A percentile compares a stretch with the other conserved stretches of the same genome.
phyloP scores from a whole-genome alignment of 30 jellyfish, hydroid and myxozoan species.

The Euphysa ruthae region DNA sequence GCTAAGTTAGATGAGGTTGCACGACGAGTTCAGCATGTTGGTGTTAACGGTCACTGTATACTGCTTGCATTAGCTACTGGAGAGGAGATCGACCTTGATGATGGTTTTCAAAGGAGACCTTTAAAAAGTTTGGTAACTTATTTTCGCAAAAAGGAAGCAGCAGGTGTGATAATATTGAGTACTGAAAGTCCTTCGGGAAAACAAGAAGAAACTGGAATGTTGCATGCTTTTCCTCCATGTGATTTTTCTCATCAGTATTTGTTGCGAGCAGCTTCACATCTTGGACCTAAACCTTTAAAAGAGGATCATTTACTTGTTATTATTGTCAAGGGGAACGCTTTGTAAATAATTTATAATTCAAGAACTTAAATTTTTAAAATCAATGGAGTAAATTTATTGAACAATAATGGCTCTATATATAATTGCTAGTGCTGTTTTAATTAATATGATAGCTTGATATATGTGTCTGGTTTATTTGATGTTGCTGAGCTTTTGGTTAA shows the following conservation, averaged over 20 bases:
- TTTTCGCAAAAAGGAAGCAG: constrained; percentile 90
- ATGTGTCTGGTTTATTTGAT: too few species aligned
- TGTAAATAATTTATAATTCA: too few species aligned
- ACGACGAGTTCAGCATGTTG: constrained; percentile 91
- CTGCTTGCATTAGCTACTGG: constrained; percentile 85
- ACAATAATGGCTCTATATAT: too few species aligned
- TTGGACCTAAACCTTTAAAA: constrained; percentile 85
- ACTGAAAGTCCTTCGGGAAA: constrained; percentile 42
- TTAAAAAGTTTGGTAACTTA: constrained; percentile 89
- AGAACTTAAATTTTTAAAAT: too few species aligned
- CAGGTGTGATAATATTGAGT: constrained; percentile 86
- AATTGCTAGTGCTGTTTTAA: too few species aligned
- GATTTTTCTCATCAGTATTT: constrained; percentile 92
- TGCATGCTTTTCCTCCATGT: constrained; percentile 99
- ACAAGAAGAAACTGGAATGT: constrained; percentile 89
- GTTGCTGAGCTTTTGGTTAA: too few species aligned
- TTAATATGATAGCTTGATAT: too few species aligned
- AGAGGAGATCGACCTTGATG: constrained; percentile 76
- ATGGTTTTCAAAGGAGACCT: constrained; percentile 67
- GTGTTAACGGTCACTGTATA: constrained; percentile 94
- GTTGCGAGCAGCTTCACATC: constrained; percentile 88
- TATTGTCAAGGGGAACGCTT: constrained; percentile 83
- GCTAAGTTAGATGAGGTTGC: constrained; percentile 94
- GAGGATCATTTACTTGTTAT: constrained; percentile 90
- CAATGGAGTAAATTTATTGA: too few species aligned